A percentile compares a stretch with the other conserved stretches of the same genome.
Evolutionary conservation across 2,113 vertebrate genomes (phyloP).

Genomic region (Helogale parvula): DNA sequence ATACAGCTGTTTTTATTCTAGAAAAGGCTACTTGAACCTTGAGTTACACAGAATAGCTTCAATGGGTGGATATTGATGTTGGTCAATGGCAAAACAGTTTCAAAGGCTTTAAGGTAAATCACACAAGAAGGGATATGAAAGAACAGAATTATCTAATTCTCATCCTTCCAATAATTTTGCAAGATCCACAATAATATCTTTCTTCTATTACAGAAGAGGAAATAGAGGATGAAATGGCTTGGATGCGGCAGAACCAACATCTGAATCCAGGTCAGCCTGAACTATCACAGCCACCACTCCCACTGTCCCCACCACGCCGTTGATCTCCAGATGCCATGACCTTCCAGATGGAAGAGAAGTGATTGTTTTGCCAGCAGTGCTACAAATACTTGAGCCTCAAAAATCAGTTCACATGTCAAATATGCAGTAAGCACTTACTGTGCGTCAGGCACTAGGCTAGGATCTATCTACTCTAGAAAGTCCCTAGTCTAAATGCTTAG

Average conservation of each 20-base stretch:
- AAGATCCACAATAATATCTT: background rate
- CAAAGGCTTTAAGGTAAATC: slow-evolving; percentile 38
- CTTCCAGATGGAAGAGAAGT: background rate
- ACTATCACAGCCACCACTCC: background rate
- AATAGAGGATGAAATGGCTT: background rate
- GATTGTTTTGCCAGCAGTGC: background rate
- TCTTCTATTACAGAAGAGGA: background rate
- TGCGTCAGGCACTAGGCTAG: background rate
- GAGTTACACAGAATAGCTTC: background rate
- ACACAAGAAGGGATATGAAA: slow-evolving; percentile 13
- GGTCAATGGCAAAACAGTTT: slow-evolving; percentile 34
- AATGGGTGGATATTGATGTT: background rate
- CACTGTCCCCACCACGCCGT: background rate
- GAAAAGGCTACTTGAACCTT: slow-evolving; percentile 27
- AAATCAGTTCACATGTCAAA: background rate
- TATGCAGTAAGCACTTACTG: background rate
- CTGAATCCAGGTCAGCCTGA: background rate
- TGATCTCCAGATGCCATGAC: background rate
- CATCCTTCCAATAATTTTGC: background rate
- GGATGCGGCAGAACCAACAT: background rate
- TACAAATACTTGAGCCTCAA: background rate
- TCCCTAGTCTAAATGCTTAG: background rate
- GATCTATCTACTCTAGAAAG: background rate
- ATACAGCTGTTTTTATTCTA: slow-evolving; percentile 55
- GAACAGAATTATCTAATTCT: background rate